Percentiles rank a stretch among this genome's conserved stretches.
Conservation (phyloP, 2,888 invertebrate species). For the Scaptomyza polygonia region DNA sequence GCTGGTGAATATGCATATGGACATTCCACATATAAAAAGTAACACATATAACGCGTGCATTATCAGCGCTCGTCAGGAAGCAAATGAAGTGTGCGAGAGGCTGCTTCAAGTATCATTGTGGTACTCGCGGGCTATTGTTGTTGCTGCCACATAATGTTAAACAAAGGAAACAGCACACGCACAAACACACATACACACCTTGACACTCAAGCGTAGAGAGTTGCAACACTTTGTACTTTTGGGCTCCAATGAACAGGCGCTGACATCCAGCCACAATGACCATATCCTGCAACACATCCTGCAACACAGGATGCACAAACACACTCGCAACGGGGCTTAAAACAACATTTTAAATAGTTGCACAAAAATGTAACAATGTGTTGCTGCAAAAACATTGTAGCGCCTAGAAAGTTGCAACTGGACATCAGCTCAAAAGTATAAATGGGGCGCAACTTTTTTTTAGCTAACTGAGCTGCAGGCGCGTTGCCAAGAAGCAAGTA, state of each 20-base stretch:
- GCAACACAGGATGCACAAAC: slow-evolving; percentile 63
- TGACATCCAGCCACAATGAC: slow-evolving; percentile 28
- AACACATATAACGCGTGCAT: slow-evolving; percentile 60
- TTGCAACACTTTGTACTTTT: slow-evolving; percentile 31
- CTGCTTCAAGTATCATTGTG: slow-evolving; percentile 62
- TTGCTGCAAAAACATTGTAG: slow-evolving; percentile 24
- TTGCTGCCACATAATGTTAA: slow-evolving; percentile 36
- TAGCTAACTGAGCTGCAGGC: slow-evolving; percentile 4
- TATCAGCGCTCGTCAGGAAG: slow-evolving; percentile 64
- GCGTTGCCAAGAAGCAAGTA: slow-evolving; percentile 8
- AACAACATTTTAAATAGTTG: slow-evolving; percentile 68
- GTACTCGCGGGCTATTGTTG: slow-evolving; percentile 39
- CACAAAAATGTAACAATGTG: slow-evolving; percentile 25
- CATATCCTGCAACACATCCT: slow-evolving; percentile 71
- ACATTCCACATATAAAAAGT: background rate
- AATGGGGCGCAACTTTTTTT: slow-evolving; percentile 15
- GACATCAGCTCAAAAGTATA: slow-evolving; percentile 1
- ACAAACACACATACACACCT: slow-evolving; percentile 8
- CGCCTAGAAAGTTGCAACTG: slow-evolving; percentile 21
- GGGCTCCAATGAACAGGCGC: slow-evolving; percentile 8
- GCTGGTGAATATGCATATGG: background rate
- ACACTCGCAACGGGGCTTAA: slow-evolving; percentile 27
- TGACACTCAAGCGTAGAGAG: slow-evolving; percentile 11
- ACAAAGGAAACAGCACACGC: slow-evolving; percentile 29
- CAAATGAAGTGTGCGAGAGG: slow-evolving; percentile 62